Evolutionary conservation across 2,888 invertebrate genomes (phyloP), one percentile per base, ranked within the genome.

Genomic region (Aphelenchoides bicaudatus): DNA sequence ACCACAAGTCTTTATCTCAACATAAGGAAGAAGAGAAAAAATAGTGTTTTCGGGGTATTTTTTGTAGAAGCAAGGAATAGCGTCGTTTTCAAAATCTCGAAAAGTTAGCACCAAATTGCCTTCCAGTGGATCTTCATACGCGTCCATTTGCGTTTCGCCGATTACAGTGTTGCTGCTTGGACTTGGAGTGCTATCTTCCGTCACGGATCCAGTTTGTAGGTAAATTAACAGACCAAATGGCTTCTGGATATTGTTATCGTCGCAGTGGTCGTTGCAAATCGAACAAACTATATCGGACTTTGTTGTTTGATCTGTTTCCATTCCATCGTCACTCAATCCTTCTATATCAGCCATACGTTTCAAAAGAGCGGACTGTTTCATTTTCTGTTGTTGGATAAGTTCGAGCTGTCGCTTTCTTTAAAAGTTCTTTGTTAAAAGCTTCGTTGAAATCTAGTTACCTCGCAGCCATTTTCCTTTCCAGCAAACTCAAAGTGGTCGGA

Each of bases 1-100:
- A 0, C 96, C 94, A 83, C 96, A 96, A 1, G 93, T 62, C 16
- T 46, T 30, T 6, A 63, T 31, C 34, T 66, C 61, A 2, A 65
- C 46, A 6, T 38, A 48, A 13, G 61, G 37, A 4, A 30, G 48
- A 19, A 62, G 38, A 19, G 37, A 38, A 2, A 56, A 10, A 27
- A 16, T 16, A 4, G 25, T 5, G 29, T 29, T 5, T n/a, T 51
- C 37, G 21, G 16, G 43, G 21, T 10, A 6, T 8, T 25, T 19
- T 21, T 43, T 6, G 21, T 43, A 34, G 16, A 34, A 34, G 13
- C 13, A 13, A 13, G 13, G 16, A 13, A 13, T 34, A 13, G 16
- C 13, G 13, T 34, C 13, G 13, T 13, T 13, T 34, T 34, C 16
- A 34, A 34, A 34, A 34, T 34, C 34, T n/a, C n/a, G n/a, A 34